These are phyloP conservation scores for Copsychus sechellarum DNA, from an alignment of 2,113 vertebrate genomes.

Conservation along the genomic window DNA sequence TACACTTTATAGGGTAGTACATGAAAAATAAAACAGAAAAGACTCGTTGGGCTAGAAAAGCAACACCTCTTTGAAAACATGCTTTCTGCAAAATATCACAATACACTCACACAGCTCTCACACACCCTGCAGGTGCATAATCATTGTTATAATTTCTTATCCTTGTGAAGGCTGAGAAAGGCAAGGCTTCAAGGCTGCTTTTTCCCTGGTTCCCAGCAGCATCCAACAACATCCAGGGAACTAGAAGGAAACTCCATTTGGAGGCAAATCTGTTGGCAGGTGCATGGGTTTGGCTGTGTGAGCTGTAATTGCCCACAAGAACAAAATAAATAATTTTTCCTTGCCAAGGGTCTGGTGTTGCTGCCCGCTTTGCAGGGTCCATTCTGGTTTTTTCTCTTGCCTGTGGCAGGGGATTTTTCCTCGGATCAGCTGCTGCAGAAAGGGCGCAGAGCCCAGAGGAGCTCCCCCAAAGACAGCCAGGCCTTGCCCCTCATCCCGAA, in stretches of 20 bases:
- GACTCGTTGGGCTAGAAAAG: too few species aligned
- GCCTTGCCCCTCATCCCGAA: conserved; percentile 81
- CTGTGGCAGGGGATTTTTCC: conserved; percentile 32
- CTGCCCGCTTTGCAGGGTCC: neutral
- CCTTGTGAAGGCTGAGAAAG: too few species aligned
- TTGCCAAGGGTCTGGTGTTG: neutral
- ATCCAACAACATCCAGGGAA: neutral
- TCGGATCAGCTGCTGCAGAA: neutral
- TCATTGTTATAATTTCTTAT: too few species aligned
- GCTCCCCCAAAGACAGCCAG: neutral
- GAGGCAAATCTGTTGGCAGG: neutral
- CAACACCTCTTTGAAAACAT: too few species aligned
- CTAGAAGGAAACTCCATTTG: neutral
- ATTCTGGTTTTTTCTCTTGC: neutral
- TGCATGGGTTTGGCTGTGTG: neutral
- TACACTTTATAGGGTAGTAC: too few species aligned
- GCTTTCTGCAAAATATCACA: too few species aligned
- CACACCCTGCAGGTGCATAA: too few species aligned
- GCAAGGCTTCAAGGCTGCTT: too few species aligned
- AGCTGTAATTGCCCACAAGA: neutral
- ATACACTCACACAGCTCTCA: too few species aligned
- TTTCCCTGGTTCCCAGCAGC: too few species aligned
- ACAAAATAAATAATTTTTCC: neutral
- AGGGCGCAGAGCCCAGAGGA: neutral
- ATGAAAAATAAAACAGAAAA: too few species aligned